Percentiles rank a stretch among this genome's conserved stretches.
These are phyloP conservation scores for Dissostichus mawsoni DNA, from an alignment of 2,113 vertebrate genomes.

Conservation along the genomic window DNA sequence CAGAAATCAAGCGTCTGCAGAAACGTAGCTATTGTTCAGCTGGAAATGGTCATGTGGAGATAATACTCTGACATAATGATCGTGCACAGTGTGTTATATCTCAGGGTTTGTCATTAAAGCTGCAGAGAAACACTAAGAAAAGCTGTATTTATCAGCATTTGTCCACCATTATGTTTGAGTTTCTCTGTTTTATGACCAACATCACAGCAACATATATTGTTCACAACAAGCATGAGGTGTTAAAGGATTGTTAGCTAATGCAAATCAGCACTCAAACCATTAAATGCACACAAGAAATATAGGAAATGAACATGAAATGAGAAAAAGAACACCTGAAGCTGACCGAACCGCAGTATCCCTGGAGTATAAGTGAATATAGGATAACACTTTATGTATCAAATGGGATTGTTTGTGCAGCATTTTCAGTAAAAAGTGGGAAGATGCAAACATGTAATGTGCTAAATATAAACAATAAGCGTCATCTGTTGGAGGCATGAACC, in stretches of 20 bases:
- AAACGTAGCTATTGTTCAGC: constrained; percentile 26
- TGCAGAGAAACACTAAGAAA: constrained; percentile 2
- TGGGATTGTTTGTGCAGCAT: too few relatives aligned
- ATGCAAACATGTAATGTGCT: too few relatives aligned
- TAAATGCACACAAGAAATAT: neutral
- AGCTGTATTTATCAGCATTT: constrained; percentile 17
- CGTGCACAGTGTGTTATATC: constrained; percentile 15
- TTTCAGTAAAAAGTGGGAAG: too few relatives aligned
- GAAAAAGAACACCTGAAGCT: too few relatives aligned
- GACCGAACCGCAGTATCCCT: too few relatives aligned
- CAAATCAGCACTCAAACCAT: neutral
- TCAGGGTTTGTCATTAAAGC: neutral
- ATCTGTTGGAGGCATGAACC: too few relatives aligned
- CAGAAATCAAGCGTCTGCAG: neutral
- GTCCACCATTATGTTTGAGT: constrained; percentile 5
- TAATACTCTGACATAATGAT: constrained; percentile 49
- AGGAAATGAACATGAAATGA: too few relatives aligned
- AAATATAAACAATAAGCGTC: too few relatives aligned
- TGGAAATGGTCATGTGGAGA: constrained; percentile 36
- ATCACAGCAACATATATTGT: neutral
- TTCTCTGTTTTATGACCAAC: neutral
- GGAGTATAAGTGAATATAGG: too few relatives aligned
- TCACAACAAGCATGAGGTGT: too few relatives aligned
- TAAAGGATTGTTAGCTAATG: neutral
- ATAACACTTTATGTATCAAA: too few relatives aligned